A percentile compares a stretch with the other conserved stretches of the same genome.
phyloP scores from a whole-genome alignment of 2,797 vertebrate species.

The Hydrophis major region DNA sequence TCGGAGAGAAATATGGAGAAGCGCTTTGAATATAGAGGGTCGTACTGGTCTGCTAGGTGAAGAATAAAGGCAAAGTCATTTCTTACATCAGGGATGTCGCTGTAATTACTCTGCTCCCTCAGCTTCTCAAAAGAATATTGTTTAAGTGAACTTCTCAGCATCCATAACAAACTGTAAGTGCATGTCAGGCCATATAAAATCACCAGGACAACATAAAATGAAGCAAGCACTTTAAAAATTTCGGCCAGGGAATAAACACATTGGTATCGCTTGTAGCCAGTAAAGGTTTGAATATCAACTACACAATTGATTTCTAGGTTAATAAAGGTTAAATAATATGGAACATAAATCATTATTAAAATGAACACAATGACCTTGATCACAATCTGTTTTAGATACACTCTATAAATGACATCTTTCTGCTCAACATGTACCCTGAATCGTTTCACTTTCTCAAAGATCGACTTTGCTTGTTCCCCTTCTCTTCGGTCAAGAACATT shows the following conservation, averaged over 20 bases:
- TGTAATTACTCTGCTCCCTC: conserved; percentile 80
- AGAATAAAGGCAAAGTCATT: conserved; percentile 85
- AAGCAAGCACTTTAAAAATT: conserved; percentile 79
- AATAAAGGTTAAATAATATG: conserved; percentile 76
- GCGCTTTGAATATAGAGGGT: conserved; percentile 79
- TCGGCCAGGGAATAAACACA: conserved; percentile 79
- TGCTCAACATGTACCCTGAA: conserved; percentile 77
- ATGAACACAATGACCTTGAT: conserved; percentile 75
- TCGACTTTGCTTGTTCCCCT: conserved; percentile 81
- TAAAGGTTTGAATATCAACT: conserved; percentile 76
- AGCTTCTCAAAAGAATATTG: conserved; percentile 81
- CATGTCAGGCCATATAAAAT: conserved; percentile 78
- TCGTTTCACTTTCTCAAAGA: conserved; percentile 81
- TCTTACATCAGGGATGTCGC: conserved; percentile 80
- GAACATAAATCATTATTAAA: conserved; percentile 75
- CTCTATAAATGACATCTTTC: conserved; percentile 77
- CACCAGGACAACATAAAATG: conserved; percentile 76
- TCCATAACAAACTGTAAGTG: conserved; percentile 81
- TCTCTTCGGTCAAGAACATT: conserved; percentile 81
- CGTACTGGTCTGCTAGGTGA: conserved; percentile 79
- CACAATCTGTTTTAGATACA: conserved; percentile 80
- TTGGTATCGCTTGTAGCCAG: conserved; percentile 79
- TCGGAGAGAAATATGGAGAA: conserved; percentile 82
- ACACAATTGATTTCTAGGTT: conserved; percentile 79
- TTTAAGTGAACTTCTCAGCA: conserved; percentile 79